Conservation (phyloP, 2,888 invertebrate genomes). For the Uropetala carovei region DNA sequence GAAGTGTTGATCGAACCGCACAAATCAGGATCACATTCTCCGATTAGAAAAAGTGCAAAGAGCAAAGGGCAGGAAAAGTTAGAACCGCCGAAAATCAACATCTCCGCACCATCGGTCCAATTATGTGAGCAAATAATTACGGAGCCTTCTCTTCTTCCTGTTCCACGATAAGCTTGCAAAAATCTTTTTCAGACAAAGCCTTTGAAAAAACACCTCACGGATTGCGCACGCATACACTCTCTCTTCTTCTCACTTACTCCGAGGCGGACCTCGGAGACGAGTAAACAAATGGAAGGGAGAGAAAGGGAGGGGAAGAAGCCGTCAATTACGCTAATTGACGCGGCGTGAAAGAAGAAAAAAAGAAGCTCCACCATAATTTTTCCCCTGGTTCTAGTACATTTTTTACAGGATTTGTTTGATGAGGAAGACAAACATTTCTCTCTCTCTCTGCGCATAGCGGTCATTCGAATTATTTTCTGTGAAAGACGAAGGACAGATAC, state of each 20-base stretch:
- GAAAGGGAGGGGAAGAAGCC: background rate
- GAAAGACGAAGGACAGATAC: background rate
- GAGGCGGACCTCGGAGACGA: background rate
- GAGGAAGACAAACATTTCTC: background rate
- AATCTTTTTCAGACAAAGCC: background rate
- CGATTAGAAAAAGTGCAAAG: no score
- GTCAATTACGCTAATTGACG: constrained; percentile 22
- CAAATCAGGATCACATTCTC: no score
- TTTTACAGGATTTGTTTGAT: constrained; percentile 5
- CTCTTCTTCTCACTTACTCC: no score
- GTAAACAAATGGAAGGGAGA: background rate
- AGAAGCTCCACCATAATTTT: background rate
- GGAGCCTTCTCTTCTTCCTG: background rate
- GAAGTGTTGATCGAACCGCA: no score
- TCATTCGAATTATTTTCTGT: background rate
- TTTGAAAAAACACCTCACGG: background rate
- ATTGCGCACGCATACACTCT: background rate
- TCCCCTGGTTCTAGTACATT: background rate
- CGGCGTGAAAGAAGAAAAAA: background rate
- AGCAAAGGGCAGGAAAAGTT: no score
- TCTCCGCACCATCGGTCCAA: background rate
- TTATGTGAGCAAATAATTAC: background rate
- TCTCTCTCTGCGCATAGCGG: background rate
- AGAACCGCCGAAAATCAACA: no score
- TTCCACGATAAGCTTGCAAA: background rate